phyloP scores from a whole-genome alignment of 2,797 vertebrate genomes.

The Cryptoblepharus egeriae region DNA sequence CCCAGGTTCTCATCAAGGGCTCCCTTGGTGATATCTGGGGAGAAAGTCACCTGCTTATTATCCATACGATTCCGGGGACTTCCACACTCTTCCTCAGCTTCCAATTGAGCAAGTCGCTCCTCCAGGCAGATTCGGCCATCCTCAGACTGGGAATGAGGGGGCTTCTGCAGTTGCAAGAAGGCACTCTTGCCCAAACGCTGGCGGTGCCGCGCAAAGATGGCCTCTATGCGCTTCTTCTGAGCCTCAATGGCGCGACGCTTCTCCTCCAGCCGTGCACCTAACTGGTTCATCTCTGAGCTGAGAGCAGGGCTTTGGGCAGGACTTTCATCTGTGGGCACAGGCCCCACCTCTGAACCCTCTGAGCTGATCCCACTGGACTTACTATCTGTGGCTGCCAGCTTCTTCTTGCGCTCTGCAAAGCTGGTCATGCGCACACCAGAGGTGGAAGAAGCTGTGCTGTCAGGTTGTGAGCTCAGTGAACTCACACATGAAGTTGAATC shows the following conservation, averaged over 20 bases:
- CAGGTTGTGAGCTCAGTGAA: constrained; percentile 53
- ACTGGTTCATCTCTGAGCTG: constrained; percentile 88
- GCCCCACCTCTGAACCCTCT: constrained; percentile 56
- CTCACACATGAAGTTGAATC: constrained; percentile 52
- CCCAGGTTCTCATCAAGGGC: constrained; percentile 79
- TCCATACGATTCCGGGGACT: constrained; percentile 18
- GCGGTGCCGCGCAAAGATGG: constrained; percentile 92
- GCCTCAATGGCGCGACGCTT: constrained; percentile 92
- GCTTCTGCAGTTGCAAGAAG: constrained; percentile 88
- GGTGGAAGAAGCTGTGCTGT: constrained; percentile 74
- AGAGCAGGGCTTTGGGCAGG: constrained; percentile 82
- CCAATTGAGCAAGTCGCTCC: constrained; percentile 79
- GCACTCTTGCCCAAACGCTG: constrained; percentile 91
- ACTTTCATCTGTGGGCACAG: constrained; percentile 70
- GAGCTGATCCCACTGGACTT: constrained; percentile 49
- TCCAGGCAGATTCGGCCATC: constrained; percentile 68
- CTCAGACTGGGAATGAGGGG: constrained; percentile 75
- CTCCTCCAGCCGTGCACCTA: constrained; percentile 89
- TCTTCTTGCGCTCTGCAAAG: constrained; percentile 91
- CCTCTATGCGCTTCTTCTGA: constrained; percentile 93
- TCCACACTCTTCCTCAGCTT: constrained; percentile 71
- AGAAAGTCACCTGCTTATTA: constrained; percentile 90
- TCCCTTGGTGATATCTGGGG: constrained; percentile 79
- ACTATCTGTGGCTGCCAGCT: constrained; percentile 70
- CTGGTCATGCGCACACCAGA: constrained; percentile 89